Evolutionary conservation across 2,888 invertebrate genomes (phyloP).

Genomic region (Microctonus brassicae): DNA sequence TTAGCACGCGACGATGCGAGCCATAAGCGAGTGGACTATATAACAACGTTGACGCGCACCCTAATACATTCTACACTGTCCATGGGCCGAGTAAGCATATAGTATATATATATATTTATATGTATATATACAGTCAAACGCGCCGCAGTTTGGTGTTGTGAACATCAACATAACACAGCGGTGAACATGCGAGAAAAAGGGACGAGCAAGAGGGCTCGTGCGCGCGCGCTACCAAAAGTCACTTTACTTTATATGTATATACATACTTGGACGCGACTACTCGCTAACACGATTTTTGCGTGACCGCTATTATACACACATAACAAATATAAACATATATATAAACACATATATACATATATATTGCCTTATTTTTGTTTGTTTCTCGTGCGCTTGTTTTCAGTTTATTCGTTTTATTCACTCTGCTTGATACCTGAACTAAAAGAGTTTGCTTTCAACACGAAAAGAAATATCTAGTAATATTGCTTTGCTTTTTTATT

Average conservation of each 20-base stretch:
- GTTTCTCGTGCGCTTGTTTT: neutral
- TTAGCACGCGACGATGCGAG: conserved; percentile 49
- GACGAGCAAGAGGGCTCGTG: neutral
- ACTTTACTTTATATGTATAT: conserved; percentile 6
- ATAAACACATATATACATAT: neutral
- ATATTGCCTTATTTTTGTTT: neutral
- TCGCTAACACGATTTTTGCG: conserved; percentile 66
- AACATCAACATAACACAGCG: neutral
- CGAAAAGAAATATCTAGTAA: neutral
- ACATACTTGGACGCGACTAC: conserved; percentile 40
- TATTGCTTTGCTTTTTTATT: neutral
- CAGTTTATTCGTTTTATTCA: neutral
- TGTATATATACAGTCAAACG: neutral
- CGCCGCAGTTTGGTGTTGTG: conserved; percentile 3
- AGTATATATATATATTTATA: too few species aligned
- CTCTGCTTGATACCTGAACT: neutral
- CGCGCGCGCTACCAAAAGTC: too few species aligned
- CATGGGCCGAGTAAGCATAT: neutral
- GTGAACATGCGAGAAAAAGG: neutral
- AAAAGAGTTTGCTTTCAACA: conserved; percentile 8
- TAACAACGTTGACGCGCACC: conserved; percentile 35
- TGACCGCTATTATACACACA: conserved; percentile 48
- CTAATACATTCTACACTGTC: conserved; percentile 42
- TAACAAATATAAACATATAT: neutral
- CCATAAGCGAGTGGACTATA: conserved; percentile 28